These are phyloP conservation scores for Bungarus multicinctus DNA, from an alignment of 2,113 vertebrate genomes.

Conservation along the genomic window DNA sequence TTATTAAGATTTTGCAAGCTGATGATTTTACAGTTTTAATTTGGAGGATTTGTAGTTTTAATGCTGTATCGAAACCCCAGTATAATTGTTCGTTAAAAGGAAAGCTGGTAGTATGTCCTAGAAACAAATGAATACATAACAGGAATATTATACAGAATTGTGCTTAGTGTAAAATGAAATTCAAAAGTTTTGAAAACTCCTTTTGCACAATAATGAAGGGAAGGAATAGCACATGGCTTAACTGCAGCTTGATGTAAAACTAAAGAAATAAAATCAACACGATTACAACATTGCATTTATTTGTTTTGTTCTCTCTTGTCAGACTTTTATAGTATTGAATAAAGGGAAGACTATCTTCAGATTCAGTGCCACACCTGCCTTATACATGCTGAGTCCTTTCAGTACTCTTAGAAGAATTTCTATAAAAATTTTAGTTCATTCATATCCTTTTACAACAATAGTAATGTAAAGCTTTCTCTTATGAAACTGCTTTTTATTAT, in stretches of 20 bases:
- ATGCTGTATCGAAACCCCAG: neutral
- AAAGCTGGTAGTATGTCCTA: neutral
- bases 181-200: neutral
- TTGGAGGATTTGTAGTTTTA: neutral
- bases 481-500: neutral
- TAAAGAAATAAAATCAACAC: neutral
- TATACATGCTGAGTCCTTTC: conserved; percentile 93
- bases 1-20: neutral
- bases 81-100: neutral
- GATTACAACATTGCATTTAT: neutral
- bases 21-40: neutral
- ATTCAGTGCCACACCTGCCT: conserved; percentile 91
- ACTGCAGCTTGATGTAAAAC: neutral
- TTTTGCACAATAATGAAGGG: neutral
- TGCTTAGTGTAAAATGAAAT: neutral
- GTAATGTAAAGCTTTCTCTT: conserved; percentile 7
- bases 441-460: conserved; percentile 89
- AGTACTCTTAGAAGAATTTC: conserved; percentile 88
- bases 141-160: neutral
- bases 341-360: conserved; percentile 89
- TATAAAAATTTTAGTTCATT: conserved; percentile 94
- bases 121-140: neutral
- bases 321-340: conserved; percentile 98
- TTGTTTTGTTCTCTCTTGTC: conserved; percentile 49
- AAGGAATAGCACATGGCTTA: neutral